Evolutionary conservation across 1,140 invertebrate species (phyloP), one percentile per base, ranked within the genome.

Genomic region (Glossosoma conforme): DNA sequence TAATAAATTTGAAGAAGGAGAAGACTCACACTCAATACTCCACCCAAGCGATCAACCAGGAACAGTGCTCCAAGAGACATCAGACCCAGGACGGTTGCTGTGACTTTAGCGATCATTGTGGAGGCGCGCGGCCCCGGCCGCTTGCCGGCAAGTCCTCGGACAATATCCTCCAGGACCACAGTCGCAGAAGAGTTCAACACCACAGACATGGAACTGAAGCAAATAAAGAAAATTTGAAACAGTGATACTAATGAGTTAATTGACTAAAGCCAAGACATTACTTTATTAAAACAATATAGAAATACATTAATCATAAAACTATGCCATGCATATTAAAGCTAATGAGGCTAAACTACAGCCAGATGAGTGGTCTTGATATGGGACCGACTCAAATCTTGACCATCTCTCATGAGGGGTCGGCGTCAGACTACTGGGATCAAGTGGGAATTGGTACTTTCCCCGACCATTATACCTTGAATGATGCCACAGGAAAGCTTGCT

Each of bases 131-230:
- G 85, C 25, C 69, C 76, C 6, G 86, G 69, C 14, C 80, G 72
- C 45, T 80, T 62, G 44, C 74, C 73, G 56, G 83, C 78, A 60
- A 78, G 83, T 20, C 85, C 80, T 69, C 79, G 89, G 62, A 90
- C 70, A 54, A 91, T 83, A 65, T 92, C 89, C 65, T 92, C 86
- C 40, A 90, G 74, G 11, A 85, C 77, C 1, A 92, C 87, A 19
- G 87, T 79, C 0, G 89, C 82, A 17, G 89, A 83, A 0, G 88
- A 88, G 68, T 91, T 93, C 2, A 92, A 65, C 3, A 87, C 85
- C 3, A 89, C 87, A 0, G 88, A 91, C 10, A 92, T 71, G 0
- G 89, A 89, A 61, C 89, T 92, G 61, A 2, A 66, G 54, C 60
- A 52, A 30, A 52, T 38, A 13, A 54, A 61, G 25, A 54, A 52